phyloP scores from a whole-genome alignment of 2,888 invertebrate species.

The Temnothorax unifasciatus region DNA sequence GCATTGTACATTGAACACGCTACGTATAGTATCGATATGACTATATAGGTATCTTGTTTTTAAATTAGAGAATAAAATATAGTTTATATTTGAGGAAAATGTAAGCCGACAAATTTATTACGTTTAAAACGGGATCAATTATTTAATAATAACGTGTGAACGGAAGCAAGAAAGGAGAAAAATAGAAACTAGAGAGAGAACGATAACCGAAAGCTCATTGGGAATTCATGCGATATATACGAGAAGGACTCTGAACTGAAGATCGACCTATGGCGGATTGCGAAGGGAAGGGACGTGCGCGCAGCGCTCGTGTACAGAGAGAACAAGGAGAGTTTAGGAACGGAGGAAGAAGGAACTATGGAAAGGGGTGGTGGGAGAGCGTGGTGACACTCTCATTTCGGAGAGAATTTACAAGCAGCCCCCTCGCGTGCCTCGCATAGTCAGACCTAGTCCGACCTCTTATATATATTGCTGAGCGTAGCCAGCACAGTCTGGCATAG shows the following conservation, averaged over 20 bases:
- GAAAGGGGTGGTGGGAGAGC: slow-evolving; percentile 62
- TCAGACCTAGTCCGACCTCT: slow-evolving; percentile 83
- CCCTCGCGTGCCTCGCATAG: slow-evolving; percentile 86
- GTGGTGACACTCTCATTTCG: slow-evolving; percentile 86
- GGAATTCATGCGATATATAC: slow-evolving; percentile 81
- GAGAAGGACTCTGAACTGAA: slow-evolving; percentile 71
- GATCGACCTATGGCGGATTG: slow-evolving; percentile 66
- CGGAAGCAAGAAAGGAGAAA: slow-evolving; percentile 59
- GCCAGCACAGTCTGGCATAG: slow-evolving; percentile 83
- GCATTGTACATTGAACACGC: not conserved
- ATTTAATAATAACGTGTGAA: slow-evolving; percentile 74
- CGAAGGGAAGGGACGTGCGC: slow-evolving; percentile 63
- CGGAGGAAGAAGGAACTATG: slow-evolving; percentile 62
- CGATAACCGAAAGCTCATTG: slow-evolving; percentile 76
- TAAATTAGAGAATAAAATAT: not conserved
- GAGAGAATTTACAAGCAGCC: slow-evolving; percentile 85
- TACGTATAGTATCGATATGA: not conserved
- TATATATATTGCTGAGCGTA: slow-evolving; percentile 76
- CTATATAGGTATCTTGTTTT: not conserved
- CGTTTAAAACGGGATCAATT: slow-evolving; percentile 79
- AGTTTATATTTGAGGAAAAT: slow-evolving; percentile 1
- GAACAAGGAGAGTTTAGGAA: slow-evolving; percentile 66
- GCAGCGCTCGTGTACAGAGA: slow-evolving; percentile 57
- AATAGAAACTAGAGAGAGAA: slow-evolving; percentile 46
- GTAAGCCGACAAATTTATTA: slow-evolving; percentile 83